Evolutionary conservation across 2,113 vertebrate species (phyloP), one percentile per base, ranked within the genome.

Genomic region (Salminus brasiliensis): DNA sequence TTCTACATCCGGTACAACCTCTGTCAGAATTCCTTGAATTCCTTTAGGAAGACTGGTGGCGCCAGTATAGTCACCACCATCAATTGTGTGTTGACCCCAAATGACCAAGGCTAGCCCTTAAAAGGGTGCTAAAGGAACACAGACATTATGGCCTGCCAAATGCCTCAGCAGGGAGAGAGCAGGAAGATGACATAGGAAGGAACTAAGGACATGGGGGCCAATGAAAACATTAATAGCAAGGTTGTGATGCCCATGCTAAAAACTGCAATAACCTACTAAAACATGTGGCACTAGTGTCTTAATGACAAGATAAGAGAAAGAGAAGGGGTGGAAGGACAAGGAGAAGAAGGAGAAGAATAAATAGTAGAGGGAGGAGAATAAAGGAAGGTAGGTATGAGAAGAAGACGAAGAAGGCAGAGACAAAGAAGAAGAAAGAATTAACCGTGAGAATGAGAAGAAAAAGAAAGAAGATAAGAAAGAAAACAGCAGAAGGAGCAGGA

Each of bases 141-240:
- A 21, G 47, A 72, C 27, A 49, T 66, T 65, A 55, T 39, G 34
- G 45, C 39, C 78, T 79, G 78, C 78, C 69, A 79, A 79, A 43
- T 53, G 34, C 21, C 15, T 8, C 4, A 66, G 47, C 45, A 41
- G 32, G 63, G 23, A 63, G 23, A 49, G 32, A 72, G 53, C 77
- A 79, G 77, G 77, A 79, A 65, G 23, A 72, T 65, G 69, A 79
- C 59, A 65, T 21, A 12, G 45, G 47, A 39, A 66, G 70, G 78
- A 79, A 79, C 63, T 30, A 72, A n/a, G 7, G 27, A 34, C 53
- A 65, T 53, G 0, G 5, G 68, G 43, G 77, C 59, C 68, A 72
- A 39, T 72, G 30, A 72, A 63, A 72, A 72, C 30, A 55, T 25
- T 57, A 49, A 16, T 41, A 72, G 15, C 59, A 12, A 43, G 21